Base-by-base conservation (phyloP, 2,113 vertebrate species). In the Vidua chalybeata region DNA sequence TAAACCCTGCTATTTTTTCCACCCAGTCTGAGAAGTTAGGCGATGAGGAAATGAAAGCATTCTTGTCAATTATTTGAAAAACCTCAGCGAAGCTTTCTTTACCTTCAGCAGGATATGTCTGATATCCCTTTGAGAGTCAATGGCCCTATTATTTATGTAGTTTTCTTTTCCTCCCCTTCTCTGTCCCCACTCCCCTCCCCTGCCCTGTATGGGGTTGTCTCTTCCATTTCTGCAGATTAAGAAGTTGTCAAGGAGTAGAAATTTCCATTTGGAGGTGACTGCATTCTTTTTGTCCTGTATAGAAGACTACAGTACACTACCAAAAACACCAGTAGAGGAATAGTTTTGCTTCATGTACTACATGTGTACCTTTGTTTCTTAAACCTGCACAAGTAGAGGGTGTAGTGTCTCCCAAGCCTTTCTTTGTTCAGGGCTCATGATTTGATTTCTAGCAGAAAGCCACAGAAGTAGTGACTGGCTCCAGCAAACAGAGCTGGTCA, bases 101-200 rank as follows among this genome's bases (percentile, higher is more conserved):
- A 17, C 35, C 46, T 77, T 84, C 64, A 59, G 7, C 17, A 74
- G 41, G 56, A 4, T 78, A 14, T 39, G 27, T 71, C n/a, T 81
- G 67, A 54, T 54, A 7, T 21, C 15, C 21, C n/a, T 26, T 20
- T 55, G 37, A 74, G 37, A 78, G 21, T 27, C 45, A 52, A 24
- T 61, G 11, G 30, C 27, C 39, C 14, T 68, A 4, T 55, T 73
- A 33, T 67, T 68, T 58, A 37, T 30, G 3, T n/a, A 23, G 8
- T 28, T 1, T 8, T 22, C 13, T 15, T 8, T 3, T 2, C 1
- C 1, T 4, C 5, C 4, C 5, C 8, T 33, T 52, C 10, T 59
- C 56, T 59, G 19, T 6, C 41, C 41, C 41, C 41, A 41, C 41
- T 41, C 46, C 16, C 6, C 41, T 41, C 46, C 16, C 6, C 11